Evolutionary conservation across 2,888 invertebrate genomes (phyloP).

Genomic region (Syritta pipiens): DNA sequence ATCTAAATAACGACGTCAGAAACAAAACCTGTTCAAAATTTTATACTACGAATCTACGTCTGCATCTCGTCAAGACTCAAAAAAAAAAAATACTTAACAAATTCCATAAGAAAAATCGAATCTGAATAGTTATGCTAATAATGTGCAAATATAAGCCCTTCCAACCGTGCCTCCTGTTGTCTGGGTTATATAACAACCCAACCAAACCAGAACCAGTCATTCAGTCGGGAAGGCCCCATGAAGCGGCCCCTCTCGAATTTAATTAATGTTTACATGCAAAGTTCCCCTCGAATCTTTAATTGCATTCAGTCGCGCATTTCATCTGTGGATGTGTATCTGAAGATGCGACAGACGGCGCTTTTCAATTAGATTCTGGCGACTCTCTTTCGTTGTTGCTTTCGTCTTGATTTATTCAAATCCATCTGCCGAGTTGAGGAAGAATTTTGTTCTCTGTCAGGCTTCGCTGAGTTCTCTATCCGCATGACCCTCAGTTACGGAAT

Average conservation of each 20-base stretch:
- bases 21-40: too few relatives aligned
- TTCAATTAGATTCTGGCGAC: conserved; percentile 53
- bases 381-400: conserved; percentile 11
- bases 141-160: not conserved
- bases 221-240: too few relatives aligned
- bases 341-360: conserved; percentile 45
- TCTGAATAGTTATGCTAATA: conserved; percentile 3
- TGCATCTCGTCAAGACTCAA: too few relatives aligned
- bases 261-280: conserved; percentile 36
- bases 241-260: too few relatives aligned
- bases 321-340: conserved; percentile 19
- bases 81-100: too few relatives aligned
- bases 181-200: too few relatives aligned
- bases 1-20: too few relatives aligned
- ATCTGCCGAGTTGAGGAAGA: conserved; percentile 18
- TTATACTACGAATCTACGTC: too few relatives aligned
- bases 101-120: too few relatives aligned
- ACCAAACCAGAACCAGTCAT: too few relatives aligned
- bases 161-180: too few relatives aligned
- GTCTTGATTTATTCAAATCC: conserved; percentile 24
- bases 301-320: conserved; percentile 44
- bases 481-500: conserved; percentile 15
- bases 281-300: conserved; percentile 36
- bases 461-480: conserved; percentile 13
- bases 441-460: conserved; percentile 37